Conservation (phyloP, 2,888 invertebrate species). For the Troglohyphantes excavatus region DNA sequence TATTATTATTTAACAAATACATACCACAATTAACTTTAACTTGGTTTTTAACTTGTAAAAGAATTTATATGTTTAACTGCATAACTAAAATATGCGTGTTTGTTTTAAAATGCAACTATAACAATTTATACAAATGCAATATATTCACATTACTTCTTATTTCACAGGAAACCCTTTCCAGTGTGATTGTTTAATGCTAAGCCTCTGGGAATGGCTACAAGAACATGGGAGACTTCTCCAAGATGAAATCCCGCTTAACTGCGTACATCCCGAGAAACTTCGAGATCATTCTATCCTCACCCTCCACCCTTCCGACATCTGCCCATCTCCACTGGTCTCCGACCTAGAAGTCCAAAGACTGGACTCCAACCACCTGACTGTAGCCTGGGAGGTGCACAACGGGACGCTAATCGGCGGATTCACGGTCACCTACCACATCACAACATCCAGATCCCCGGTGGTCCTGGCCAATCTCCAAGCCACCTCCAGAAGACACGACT, state of each 20-base stretch:
- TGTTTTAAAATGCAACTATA: constrained; percentile 1
- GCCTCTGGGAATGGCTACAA: constrained; percentile 95
- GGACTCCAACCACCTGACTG: constrained; percentile 91
- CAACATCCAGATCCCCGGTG: constrained; percentile 77
- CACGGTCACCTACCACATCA: constrained; percentile 89
- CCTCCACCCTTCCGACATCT: constrained; percentile 91
- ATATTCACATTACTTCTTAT: constrained; percentile 4
- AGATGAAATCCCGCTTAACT: constrained; percentile 84
- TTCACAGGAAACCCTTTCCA: constrained; percentile 91
- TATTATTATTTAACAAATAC: no score
- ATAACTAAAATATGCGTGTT: neutral
- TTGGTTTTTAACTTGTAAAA: no score
- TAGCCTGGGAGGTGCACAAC: constrained; percentile 91
- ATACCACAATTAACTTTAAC: no score
- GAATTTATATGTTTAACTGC: no score
- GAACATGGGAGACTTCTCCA: constrained; percentile 90
- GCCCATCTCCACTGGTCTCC: constrained; percentile 91
- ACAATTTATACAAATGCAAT: neutral
- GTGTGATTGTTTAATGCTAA: constrained; percentile 94
- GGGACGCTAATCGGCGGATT: constrained; percentile 90
- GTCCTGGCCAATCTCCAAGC: constrained; percentile 78
- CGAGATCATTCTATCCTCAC: constrained; percentile 89
- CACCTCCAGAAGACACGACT: constrained; percentile 86
- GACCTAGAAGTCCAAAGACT: constrained; percentile 94
- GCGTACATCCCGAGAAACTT: constrained; percentile 92